These are phyloP conservation scores for Cladorhizidae sp. DNA, from an alignment of 37 sponge, comb jelly and placozoan genomes.

Conservation along the genomic window DNA sequence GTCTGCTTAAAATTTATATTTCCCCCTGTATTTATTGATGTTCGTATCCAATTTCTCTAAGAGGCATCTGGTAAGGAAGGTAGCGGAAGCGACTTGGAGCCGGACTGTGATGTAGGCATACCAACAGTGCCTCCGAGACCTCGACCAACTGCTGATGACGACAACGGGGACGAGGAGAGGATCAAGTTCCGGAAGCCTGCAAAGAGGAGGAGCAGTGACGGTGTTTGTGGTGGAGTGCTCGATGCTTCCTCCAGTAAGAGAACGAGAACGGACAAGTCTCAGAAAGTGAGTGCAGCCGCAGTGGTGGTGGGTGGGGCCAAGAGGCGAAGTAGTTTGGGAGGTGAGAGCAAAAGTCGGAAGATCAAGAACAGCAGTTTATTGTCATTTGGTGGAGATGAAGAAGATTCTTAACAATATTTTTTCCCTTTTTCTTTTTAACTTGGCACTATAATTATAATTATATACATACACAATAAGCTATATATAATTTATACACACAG, in stretches of 20 bases:
- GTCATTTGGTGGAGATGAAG: constrained; percentile 63
- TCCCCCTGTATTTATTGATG: no score
- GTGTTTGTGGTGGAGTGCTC: constrained; percentile 27
- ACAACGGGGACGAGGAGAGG: background rate
- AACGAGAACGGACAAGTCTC: background rate
- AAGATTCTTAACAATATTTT: no score
- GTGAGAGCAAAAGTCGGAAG: constrained; percentile 16
- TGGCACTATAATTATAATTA: no score
- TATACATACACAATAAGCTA: no score
- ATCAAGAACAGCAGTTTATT: constrained; percentile 55
- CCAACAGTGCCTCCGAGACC: background rate
- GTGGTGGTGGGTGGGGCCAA: background rate
- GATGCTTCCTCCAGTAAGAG: constrained; percentile 30
- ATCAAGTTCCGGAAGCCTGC: constrained; percentile 47
- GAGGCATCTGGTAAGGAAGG: background rate
- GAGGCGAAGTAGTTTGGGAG: background rate
- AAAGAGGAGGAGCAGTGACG: constrained; percentile 37
- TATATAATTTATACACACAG: no score
- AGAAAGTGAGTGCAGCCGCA: background rate
- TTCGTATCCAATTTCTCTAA: no score
- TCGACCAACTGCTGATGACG: background rate
- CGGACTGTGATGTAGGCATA: background rate
- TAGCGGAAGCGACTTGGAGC: background rate
- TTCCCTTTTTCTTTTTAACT: no score
- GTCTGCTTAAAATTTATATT: no score